Evolutionary conservation across 2,888 invertebrate genomes (phyloP), one percentile per base, ranked within the genome.

Genomic region (Ethmia dodecea): DNA sequence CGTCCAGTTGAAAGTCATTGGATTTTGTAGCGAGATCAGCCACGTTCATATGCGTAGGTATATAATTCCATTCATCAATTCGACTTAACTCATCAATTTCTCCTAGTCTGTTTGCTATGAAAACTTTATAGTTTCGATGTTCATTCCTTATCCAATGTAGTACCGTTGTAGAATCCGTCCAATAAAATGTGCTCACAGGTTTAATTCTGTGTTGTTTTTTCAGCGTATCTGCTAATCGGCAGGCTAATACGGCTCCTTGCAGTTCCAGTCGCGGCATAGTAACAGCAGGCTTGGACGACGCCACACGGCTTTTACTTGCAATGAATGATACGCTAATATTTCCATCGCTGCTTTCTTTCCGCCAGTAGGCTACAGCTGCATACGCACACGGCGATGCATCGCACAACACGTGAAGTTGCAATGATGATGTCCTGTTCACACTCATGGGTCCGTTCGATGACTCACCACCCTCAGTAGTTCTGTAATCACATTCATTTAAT

Each of bases 161-260:
- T 3, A 38, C 36, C 2, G 40, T 37, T 12, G 32, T 38, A 1
- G 34, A 38, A 16, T 40, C 43, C 14, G 40, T 35, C 39, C 40
- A 40, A 20, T 37, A 37, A 11, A 13, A 15, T 13, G 31, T n/a
- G 1, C 27, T n/a, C 9, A 2, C 10, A 2, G 34, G 14, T 11
- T 11, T 28, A 3, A 41, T 5, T 22, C 27, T 31, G 25, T 45
- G 45, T 26, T 42, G 36, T 10, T 18, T 25, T 12, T 9, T n/a
- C 2, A 48, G 36, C 5, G 40, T 40, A 9, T 37, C 26, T 5
- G 38, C 41, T 15, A 49, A 18, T n/a, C 44, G 25, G 2, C 40
- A 37, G 0, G 39, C 48, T 11, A 49, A 8, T 10, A 49, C 5
- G 5, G 45, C 45, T 5, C 41, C 45, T 25, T 49, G 44, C n/a